phyloP scores from a whole-genome alignment of 2,888 invertebrate genomes.

The Gandaritis pyraliata region DNA sequence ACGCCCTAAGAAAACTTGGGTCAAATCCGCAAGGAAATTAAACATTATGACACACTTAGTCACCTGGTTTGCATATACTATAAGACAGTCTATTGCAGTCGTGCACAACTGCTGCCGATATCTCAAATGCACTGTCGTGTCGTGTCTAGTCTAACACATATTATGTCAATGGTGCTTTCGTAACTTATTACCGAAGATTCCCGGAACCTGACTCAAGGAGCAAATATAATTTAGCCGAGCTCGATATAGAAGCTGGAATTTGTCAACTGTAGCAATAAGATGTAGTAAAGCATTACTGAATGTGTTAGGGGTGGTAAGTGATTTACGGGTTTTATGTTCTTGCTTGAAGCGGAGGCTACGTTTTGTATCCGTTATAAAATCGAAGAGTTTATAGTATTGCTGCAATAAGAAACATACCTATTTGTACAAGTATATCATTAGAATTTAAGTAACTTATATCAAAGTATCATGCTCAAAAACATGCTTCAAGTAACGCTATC shows the following conservation, averaged over 20 bases:
- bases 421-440: background rate
- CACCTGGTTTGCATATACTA: background rate
- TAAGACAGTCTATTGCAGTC: slow-evolving; percentile 1
- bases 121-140: slow-evolving; percentile 20
- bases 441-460: background rate
- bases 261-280: slow-evolving; percentile 47
- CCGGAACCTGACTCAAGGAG: slow-evolving; percentile 68
- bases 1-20: background rate
- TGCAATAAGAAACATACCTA: background rate
- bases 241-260: slow-evolving; percentile 66
- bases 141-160: slow-evolving; percentile 20
- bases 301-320: slow-evolving; percentile 22
- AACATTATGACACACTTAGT: background rate
- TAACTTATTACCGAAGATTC: slow-evolving; percentile 61
- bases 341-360: slow-evolving; percentile 5
- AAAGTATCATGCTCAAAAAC: background rate
- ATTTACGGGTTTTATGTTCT: slow-evolving; percentile 21
- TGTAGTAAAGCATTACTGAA: slow-evolving; percentile 28
- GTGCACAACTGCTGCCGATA: slow-evolving; percentile 13
- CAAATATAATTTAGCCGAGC: slow-evolving; percentile 63
- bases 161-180: slow-evolving; percentile 33
- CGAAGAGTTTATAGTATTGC: background rate
- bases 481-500: background rate
- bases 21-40: background rate
- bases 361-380: slow-evolving; percentile 7